These are phyloP conservation scores for Platyrinchus mystaceus DNA, from an alignment of 2,797 vertebrate genomes.

Conservation along the genomic window DNA sequence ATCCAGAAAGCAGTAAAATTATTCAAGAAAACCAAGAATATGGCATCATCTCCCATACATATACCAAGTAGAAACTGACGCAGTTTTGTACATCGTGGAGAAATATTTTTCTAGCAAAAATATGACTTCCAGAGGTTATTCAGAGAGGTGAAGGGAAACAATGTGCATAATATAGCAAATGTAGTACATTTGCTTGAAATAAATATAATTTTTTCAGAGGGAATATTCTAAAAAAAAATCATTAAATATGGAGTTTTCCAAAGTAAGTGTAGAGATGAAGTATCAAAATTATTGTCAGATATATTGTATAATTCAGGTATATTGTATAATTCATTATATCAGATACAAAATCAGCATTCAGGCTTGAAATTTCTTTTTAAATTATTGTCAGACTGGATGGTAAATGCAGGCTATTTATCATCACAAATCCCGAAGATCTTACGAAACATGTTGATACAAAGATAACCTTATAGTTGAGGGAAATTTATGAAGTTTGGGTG, in stretches of 20 bases:
- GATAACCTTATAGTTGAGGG: neutral
- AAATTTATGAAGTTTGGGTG: neutral
- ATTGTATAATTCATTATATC: neutral
- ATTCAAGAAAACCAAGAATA: neutral
- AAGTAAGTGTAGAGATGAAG: neutral
- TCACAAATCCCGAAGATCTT: neutral
- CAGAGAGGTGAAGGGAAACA: neutral
- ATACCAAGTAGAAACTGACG: neutral
- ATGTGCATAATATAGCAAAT: neutral
- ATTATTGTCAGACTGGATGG: neutral
- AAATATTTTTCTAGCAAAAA: neutral
- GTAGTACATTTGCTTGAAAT: neutral
- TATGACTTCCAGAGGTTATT: neutral
- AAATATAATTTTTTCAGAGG: neutral
- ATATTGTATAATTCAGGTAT: neutral
- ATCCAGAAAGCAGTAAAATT: neutral
- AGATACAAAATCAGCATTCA: conserved; percentile 3
- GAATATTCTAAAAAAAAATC: neutral
- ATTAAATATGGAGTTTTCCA: neutral
- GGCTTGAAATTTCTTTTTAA: neutral
- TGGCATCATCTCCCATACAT: neutral
- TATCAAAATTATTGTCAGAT: neutral
- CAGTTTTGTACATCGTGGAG: neutral
- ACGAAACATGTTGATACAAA: neutral
- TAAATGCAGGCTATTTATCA: neutral